Percentiles rank a stretch among this genome's conserved stretches.
Conservation (phyloP, 2,113 vertebrate species). For the Seriola rivoliana region DNA sequence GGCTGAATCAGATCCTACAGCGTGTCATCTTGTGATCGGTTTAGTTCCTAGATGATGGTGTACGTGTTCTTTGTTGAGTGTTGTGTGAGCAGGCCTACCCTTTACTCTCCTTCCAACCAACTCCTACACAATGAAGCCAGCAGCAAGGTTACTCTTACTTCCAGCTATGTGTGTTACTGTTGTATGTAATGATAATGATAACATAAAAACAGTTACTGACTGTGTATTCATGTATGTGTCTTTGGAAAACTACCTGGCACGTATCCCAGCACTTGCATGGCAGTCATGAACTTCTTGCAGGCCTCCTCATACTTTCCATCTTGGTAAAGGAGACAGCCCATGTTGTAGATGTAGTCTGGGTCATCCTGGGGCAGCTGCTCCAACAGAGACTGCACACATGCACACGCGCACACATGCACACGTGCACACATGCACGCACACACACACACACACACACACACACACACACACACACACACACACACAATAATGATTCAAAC, state of each 20-base stretch:
- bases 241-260: slow-evolving; percentile 80
- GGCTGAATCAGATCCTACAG: too few relatives aligned
- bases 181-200: neutral
- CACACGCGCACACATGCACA: neutral
- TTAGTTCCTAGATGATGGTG: too few relatives aligned
- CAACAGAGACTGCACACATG: slow-evolving; percentile 85
- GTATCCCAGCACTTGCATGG: slow-evolving; percentile 92
- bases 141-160: neutral
- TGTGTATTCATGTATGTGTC: neutral
- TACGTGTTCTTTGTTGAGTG: too few relatives aligned
- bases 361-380: slow-evolving; percentile 90
- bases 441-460: neutral
- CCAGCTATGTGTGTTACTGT: neutral
- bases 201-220: neutral
- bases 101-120: too few relatives aligned
- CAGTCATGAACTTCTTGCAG: slow-evolving; percentile 88
- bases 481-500: slow-evolving; percentile 5
- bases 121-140: neutral
- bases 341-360: slow-evolving; percentile 89
- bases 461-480: too few relatives aligned
- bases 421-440: neutral
- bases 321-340: slow-evolving; percentile 93
- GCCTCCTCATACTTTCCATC: slow-evolving; percentile 93
- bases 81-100: too few relatives aligned
- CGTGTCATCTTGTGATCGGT: too few relatives aligned